Evolutionary conservation across 2,888 invertebrate species (phyloP), one percentile per base, ranked within the genome.

Genomic region (Geotrupes spiniger): DNA sequence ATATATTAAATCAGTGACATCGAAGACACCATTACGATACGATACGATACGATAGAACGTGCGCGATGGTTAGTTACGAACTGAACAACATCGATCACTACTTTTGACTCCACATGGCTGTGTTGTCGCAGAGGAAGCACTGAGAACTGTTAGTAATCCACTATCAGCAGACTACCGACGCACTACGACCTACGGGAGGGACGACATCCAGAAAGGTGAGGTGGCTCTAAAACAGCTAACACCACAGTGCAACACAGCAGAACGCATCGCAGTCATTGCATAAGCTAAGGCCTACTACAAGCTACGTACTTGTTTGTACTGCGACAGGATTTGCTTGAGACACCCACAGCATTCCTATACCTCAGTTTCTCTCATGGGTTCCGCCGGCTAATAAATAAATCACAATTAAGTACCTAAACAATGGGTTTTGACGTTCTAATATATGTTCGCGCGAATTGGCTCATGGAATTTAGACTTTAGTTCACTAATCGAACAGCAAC

Each of bases 291-390:
- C 70, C 70, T 70, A 70, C 71, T 72, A 69, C 65, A 74, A 76
- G 74, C 78, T 79, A 79, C 79, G 76, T 79, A 79, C 78, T 79
- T 79, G 78, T 77, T 78, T 77, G 74, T 76, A 76, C 74, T 77
- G 77, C 78, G 75, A 77, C 77, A 76, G 76, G 77, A 75, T 73
- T 74, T 74, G 76, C 76, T 76, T 74, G 70, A 70, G 73, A 77
- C 75, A 74, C 76, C 76, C 76, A 68, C 66, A 64, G 73, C 73
- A 73, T 75, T 76, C 76, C 81, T 83, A 83, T 77, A 83, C 83
- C 81, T 83, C 83, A 79, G 83, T 83, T 81, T 83, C 83, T 80
- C 81, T 81, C 79, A 83, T 82, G 75, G 82, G 81, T 80, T 83
- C 83, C 78, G 82, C 81, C 78, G 82, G 82, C 83, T 83, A 78